phyloP scores from a whole-genome alignment of 2,797 vertebrate species.

The Gambusia yucatana region DNA sequence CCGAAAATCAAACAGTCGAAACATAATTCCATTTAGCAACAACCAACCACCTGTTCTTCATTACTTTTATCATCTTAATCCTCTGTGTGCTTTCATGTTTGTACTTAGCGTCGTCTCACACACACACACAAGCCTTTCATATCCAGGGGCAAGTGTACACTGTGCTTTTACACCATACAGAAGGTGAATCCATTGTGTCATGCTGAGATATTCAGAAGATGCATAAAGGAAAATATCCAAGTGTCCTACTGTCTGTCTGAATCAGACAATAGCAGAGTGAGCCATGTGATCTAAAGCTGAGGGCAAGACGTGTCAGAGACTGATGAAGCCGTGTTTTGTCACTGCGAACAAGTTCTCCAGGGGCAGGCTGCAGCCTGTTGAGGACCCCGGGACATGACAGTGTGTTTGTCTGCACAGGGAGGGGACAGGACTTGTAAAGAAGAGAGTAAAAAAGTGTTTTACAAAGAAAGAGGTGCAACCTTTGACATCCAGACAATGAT shows the following conservation, averaged over 20 bases:
- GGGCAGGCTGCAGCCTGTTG: constrained; percentile 69
- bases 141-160: constrained; percentile 44
- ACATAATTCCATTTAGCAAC: constrained; percentile 13
- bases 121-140: constrained; percentile 54
- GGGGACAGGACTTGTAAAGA: constrained; percentile 29
- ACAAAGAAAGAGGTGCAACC: constrained; percentile 48
- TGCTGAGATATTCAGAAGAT: constrained; percentile 63
- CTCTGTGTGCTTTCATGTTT: constrained; percentile 67
- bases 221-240: constrained; percentile 69
- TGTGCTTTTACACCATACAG: constrained; percentile 61
- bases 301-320: constrained; percentile 62
- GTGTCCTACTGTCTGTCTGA: constrained; percentile 63
- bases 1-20: constrained; percentile 30
- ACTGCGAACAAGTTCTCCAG: constrained; percentile 65
- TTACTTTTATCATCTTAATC: constrained; percentile 46
- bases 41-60: constrained; percentile 32
- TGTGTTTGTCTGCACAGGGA: constrained; percentile 33
- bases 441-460: constrained; percentile 30
- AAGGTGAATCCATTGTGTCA: constrained; percentile 55
- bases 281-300: constrained; percentile 59
- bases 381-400: constrained; percentile 49
- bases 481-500: constrained; percentile 50
- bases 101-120: constrained; percentile 41
- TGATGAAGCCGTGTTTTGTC: constrained; percentile 66
- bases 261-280: constrained; percentile 61